Base-by-base conservation (phyloP, 2,797 vertebrate genomes). In the Todus mexicanus region DNA sequence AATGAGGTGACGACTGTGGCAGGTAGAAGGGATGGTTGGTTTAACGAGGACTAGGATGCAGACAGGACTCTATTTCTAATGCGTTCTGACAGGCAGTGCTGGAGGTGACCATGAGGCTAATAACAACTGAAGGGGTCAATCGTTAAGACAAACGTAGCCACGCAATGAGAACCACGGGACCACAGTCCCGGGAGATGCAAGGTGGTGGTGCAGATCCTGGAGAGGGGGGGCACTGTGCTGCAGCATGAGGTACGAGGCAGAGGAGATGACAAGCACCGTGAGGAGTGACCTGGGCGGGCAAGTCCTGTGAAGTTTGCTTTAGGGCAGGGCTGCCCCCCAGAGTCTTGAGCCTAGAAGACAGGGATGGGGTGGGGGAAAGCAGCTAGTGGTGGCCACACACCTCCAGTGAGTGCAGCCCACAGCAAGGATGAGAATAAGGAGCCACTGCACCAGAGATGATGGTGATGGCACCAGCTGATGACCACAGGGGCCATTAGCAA, bases 1-100 rank as follows among this genome's bases (percentile, higher is more conserved):
- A 98, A 98, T 96, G 96, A 97, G 96, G 91, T 75, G 74, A 90
- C 8, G 77, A 81, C 83, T 91, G 54, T 8, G 3, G 91, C 87
- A 87, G 83, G 92, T 87, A 91, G 88, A 79, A 89, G 84, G 45
- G 74, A 87, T 91, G 93, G 87, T 95, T 84, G 63, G 91, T 90
- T 86, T 97, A 96, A 97, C 7, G 40, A 87, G 83, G 84, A 57
- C 89, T 31, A 1, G 13, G 89, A 85, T 66, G 72, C 95, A 95
- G 87, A 75, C 79, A 95, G 74, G 82, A 77, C 43, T 82, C 48
- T 70, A 29, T 83, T 95, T 90, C 74, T 90, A 87, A 92, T 78
- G 90, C 63, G 17, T 80, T 71, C 5, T 13, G 61, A 72, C 87
- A 90, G 87, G 69, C 63, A 63, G 84, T 26, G 87, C 84, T 90